Evolutionary conservation across 1,140 invertebrate species (phyloP), one percentile per base, ranked within the genome.

Genomic region (Zaprionus inermis): DNA sequence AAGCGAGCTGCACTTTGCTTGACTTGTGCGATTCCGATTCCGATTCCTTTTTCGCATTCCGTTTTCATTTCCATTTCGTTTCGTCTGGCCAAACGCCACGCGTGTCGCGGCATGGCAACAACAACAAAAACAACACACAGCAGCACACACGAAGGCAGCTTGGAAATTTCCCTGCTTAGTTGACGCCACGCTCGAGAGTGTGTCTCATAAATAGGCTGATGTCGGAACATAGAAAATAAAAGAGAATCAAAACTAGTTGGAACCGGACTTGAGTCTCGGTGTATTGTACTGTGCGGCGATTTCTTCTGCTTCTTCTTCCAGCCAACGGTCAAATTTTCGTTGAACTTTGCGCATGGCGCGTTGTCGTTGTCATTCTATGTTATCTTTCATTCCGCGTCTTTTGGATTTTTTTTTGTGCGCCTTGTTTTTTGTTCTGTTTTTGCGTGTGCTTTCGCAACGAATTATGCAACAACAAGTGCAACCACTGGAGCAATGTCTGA

Each of bases 11-110:
- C 73, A 89, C 80, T 86, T 86, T 83, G 44, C 44, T 49, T 49
- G 44, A 7, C 38, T 44, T 44, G 44, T 28, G 24, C 44, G 49
- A 73, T 71, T 63, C 77, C 60, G 57, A 52, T 59, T 74, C 56
- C 63, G 77, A 72, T 78, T 75, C 79, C 82, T 80, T 70, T 70
- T 78, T 80, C 73, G 59, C 54, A 73, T 71, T 72, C 77, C 56
- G 57, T 64, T 65, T 74, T 63, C 66, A 79, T 78, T 82, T 75
- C 79, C 82, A 83, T 74, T 78, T 80, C 73, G 63, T 66, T 83
- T 56, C 49, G 71, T 67, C 36, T 60, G 28, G 38, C 11, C 72
- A 67, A 72, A 68, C 74, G 57, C 49, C 71, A 71, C 77, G 77
- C 69, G 77, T 84, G 44, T 22, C 16, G 9, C 44, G 44, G 18